Percentiles rank a stretch among this genome's conserved stretches.
Evolutionary conservation across 2,888 invertebrate species (phyloP).

Genomic region (Tortrix viridana): DNA sequence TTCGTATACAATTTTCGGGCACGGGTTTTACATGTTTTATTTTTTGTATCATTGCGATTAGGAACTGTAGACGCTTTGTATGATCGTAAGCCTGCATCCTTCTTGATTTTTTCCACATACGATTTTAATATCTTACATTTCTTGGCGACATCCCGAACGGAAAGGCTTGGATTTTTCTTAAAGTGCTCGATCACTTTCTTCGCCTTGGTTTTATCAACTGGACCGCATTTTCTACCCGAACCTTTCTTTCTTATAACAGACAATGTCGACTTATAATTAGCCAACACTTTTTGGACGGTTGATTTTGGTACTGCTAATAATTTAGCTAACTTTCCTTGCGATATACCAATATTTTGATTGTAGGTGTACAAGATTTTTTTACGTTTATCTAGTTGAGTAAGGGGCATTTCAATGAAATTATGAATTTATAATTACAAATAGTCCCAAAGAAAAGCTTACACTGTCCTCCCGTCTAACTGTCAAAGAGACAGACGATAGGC

Average conservation of each 20-base stretch:
- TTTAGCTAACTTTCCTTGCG: conserved; percentile 8
- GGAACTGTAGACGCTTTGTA: conserved; percentile 25
- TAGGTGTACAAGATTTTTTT: conserved; percentile 8
- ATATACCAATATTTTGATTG: not conserved
- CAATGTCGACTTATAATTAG: not conserved
- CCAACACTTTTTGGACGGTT: conserved; percentile 8
- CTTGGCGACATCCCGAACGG: conserved; percentile 2
- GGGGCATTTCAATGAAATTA: not conserved
- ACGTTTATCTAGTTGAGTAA: not conserved
- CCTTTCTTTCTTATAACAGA: not conserved
- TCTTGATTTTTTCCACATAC: not conserved
- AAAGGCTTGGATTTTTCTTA: not conserved
- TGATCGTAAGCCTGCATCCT: conserved; percentile 4
- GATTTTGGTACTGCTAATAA: not conserved
- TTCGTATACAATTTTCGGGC: conserved; percentile 11
- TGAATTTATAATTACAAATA: not conserved
- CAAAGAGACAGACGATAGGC: not conserved
- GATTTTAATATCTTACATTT: conserved; percentile 10
- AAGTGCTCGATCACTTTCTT: conserved; percentile 3
- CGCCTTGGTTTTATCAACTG: conserved; percentile 5
- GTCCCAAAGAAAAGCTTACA: not conserved
- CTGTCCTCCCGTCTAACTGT: not conserved
- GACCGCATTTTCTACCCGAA: conserved; percentile 7
- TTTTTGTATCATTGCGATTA: conserved; percentile 10
- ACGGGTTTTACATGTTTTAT: conserved; percentile 22